Conservation (phyloP, 1,140 invertebrate species). For the Drosophila punjabiensis region DNA sequence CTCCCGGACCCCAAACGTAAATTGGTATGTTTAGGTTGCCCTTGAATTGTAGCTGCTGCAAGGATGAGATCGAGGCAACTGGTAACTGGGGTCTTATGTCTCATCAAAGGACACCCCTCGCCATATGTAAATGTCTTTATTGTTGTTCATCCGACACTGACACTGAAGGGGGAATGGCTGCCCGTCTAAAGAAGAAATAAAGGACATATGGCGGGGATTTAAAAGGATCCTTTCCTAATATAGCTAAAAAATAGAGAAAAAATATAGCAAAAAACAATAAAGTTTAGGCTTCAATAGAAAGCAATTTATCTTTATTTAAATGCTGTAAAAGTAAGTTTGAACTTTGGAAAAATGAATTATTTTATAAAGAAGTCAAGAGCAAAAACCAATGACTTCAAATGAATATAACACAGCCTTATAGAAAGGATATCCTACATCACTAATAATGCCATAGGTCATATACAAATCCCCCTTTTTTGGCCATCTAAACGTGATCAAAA, state of each 20-base stretch:
- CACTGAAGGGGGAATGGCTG: not conserved
- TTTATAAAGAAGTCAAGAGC: not conserved
- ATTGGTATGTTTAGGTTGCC: conserved; percentile 68
- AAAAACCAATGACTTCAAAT: not conserved
- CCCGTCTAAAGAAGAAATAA: conserved; percentile 9
- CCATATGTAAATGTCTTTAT: conserved; percentile 71
- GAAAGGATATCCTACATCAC: not conserved
- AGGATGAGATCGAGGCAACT: not conserved
- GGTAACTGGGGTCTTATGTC: conserved; percentile 13
- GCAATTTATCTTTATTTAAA: not conserved
- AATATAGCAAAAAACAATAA: not conserved
- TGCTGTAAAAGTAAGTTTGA: not conserved
- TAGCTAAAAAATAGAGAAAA: not conserved
- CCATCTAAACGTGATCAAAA: conserved; percentile 13
- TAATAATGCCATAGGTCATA: not conserved
- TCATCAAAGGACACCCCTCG: conserved; percentile 21
- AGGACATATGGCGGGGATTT: conserved; percentile 32
- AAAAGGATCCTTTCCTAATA: not conserved
- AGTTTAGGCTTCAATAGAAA: not conserved
- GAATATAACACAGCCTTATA: too few species aligned
- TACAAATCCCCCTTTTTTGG: not conserved
- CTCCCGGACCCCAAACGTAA: conserved; percentile 51
- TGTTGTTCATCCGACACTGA: conserved; percentile 49
- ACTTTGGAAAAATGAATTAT: too few species aligned
- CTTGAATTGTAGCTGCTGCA: conserved; percentile 44